These are phyloP conservation scores for Brachyistius frenatus DNA, from an alignment of 2,113 vertebrate genomes.

Conservation along the genomic window DNA sequence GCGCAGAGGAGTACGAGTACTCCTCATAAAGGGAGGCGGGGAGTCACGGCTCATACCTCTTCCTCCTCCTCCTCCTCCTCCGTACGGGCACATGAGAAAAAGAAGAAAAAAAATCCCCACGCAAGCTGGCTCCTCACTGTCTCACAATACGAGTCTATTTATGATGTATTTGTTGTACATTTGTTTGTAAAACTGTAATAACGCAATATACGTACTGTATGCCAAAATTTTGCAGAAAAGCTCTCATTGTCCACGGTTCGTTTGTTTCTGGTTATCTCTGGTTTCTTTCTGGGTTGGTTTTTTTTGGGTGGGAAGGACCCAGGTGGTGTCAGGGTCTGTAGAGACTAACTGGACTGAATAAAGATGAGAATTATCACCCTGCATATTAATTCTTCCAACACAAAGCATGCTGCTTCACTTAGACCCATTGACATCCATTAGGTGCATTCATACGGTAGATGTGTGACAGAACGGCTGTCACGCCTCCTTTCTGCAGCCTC, in stretches of 20 bases:
- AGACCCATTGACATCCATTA: neutral
- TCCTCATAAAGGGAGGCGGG: conserved; percentile 84
- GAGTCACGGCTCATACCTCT: conserved; percentile 25
- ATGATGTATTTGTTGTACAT: conserved; percentile 89
- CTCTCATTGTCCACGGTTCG: conserved; percentile 69
- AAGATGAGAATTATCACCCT: conserved; percentile 64
- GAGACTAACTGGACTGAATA: conserved; percentile 70
- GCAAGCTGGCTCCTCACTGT: conserved; percentile 73
- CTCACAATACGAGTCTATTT: conserved; percentile 86
- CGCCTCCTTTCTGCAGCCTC: neutral
- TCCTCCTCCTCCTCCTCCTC: conserved; percentile 13
- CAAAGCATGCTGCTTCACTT: neutral
- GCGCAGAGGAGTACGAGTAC: conserved; percentile 94
- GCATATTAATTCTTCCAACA: conserved; percentile 31
- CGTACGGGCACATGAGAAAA: neutral
- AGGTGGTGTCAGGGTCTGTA: conserved; percentile 59
- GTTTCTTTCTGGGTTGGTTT: conserved; percentile 59
- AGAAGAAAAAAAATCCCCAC: conserved; percentile 1
- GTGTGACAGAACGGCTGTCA: neutral
- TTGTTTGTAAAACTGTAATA: conserved; percentile 88
- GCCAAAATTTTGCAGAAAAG: conserved; percentile 87
- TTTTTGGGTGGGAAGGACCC: conserved; percentile 52
- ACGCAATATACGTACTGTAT: conserved; percentile 85
- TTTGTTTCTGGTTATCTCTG: conserved; percentile 73
- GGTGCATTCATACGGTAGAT: neutral